Base-by-base conservation (phyloP, 2,797 vertebrate genomes). In the Oceanodroma leucorhoa region DNA sequence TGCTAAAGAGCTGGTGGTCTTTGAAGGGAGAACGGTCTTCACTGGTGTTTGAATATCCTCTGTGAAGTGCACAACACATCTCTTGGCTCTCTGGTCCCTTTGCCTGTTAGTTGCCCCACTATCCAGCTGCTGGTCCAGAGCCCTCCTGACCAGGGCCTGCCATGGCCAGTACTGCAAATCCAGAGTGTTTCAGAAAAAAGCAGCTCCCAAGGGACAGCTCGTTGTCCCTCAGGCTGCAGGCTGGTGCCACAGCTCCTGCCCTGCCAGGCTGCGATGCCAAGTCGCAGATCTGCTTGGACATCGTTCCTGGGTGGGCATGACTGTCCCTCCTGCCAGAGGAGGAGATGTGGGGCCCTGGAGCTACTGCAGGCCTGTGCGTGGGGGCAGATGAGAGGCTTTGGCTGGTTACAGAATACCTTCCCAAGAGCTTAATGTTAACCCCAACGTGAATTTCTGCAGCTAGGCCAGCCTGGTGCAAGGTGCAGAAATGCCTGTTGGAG, bases 21-120 rank as follows among this genome's bases (percentile, higher is more conserved):
- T 75, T 60, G 45, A 51, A 27, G 26, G n/a, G 23, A 61, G 30
- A 62, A 3, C 0, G 0, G 66, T 76, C 61, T 61, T 82, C n/a
- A 26, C 18, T 76, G 62, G 21, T 86, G 40, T 93, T 24, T 88
- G 76, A 91, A 84, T 86, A 40, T 58, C 58, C 46, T 88, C 46
- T 83, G 64, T 70, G 41, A 94, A 88, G 23, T 43, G 70, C 22
- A 60, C 46, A 96, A 83, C 75, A 45, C 1, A 11, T 8, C 46
- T 94, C 18, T 88, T 76, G 29, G 62, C 58, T 93, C 65, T 83
- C 26, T 3, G 0, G 30, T 88, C 62, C 2, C 0, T 76, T 90
- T 1, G 10, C 14, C 30, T 81, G 6, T 34, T 78, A 19, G 23
- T 51, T 92, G 60, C 9, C 8, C 14, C 8, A 11, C 21, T 89